These are phyloP conservation scores for Myotis vivesi DNA, from an alignment of 2,797 vertebrate genomes.

Conservation along the genomic window DNA sequence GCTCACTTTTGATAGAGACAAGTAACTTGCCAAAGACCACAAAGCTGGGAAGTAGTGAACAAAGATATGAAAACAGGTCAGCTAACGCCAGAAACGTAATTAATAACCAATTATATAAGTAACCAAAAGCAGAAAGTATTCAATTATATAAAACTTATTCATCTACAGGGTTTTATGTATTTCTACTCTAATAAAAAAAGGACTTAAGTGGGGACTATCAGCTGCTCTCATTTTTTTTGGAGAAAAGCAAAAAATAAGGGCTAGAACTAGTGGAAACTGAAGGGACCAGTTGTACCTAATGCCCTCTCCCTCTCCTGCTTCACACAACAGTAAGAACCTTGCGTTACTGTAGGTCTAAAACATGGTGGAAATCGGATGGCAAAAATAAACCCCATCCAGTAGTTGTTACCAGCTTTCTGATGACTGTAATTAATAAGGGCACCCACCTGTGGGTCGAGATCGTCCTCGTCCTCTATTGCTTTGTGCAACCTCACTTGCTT, in stretches of 20 bases:
- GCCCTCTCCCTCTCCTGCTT: not conserved
- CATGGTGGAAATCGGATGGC: not conserved
- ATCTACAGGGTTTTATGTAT: not conserved
- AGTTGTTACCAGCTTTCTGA: not conserved
- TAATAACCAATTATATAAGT: not conserved
- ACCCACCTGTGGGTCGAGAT: slow-evolving; percentile 91
- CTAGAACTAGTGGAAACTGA: not conserved
- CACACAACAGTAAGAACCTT: not conserved
- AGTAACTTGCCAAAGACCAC: not conserved
- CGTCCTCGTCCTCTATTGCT: slow-evolving; percentile 92
- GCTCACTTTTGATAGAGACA: not conserved
- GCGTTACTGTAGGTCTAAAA: not conserved
- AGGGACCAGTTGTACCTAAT: not conserved
- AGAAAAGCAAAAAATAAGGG: slow-evolving; percentile 3
- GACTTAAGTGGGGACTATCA: not conserved
- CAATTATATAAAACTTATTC: not conserved
- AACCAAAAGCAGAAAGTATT: not conserved
- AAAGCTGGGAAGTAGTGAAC: not conserved
- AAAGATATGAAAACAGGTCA: not conserved
- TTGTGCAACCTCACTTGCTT: slow-evolving; percentile 96
- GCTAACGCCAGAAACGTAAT: not conserved
- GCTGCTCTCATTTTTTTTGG: not conserved
- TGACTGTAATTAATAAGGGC: not conserved
- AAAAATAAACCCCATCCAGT: not conserved
- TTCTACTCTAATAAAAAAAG: slow-evolving; percentile 1